Evolutionary conservation across 1,140 invertebrate species (phyloP), one percentile per base, ranked within the genome.

Genomic region (Drosophila aff.): DNA sequence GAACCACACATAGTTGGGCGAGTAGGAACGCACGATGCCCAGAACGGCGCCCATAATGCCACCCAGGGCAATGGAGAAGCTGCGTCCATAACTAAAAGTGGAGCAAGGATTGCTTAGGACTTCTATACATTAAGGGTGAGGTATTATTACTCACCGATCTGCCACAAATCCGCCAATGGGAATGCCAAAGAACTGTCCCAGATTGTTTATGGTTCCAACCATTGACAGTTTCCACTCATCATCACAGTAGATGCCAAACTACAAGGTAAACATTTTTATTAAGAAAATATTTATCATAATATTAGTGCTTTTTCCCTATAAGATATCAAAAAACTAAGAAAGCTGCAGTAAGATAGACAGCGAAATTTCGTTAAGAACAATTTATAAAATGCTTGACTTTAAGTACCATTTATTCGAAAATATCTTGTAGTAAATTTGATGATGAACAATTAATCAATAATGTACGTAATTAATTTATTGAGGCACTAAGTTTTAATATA

Each of bases 191-290:
- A 96, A 95, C 92, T 96, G 95, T 33, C 96, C 96, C 43, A 96
- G 86, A 84, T 95, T 96, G 89, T 96, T 96, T 10, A 96, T 93
- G 6, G 96, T 96, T 38, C 96, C 96, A 21, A 96, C 95, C 64
- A 96, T 85, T 0, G 96, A 95, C 43, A 96, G 91, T 92, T 96
- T 96, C 96, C 96, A 96, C 81, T 95, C 94, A 63, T 92, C 89
- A 8, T 86, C 79, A 52, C 91, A 92, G 53, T 67, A 92, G 72
- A 92, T 92, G 21, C 73, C 82, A 36, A 92, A 92, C 91, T 92
- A 66, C 11, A 83, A 69, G 71, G 94, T 94, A 66, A 18, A 8
- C 10, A 28, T 93, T 13, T 44, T 28, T 13, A 50, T 55, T 40
- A 49, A 44, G 41, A 4, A 31, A 59, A 61, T 16, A 40, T 59